These are phyloP conservation scores for Cephus nigrinus DNA, from an alignment of 2,888 invertebrate species.

Conservation along the genomic window DNA sequence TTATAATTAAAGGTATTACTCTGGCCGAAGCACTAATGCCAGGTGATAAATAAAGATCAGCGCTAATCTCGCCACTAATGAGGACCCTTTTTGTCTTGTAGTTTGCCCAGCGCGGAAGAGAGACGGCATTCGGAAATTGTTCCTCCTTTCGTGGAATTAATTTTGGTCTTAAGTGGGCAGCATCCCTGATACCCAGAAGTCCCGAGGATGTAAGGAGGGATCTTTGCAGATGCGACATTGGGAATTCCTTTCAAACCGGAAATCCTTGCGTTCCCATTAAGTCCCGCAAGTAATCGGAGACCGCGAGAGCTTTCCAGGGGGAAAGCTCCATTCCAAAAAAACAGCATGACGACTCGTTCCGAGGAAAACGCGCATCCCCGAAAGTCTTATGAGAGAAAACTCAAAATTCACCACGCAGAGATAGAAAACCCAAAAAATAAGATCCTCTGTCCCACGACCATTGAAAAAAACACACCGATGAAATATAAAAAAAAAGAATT, in stretches of 20 bases:
- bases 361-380: too few species aligned
- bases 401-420: too few species aligned
- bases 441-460: too few species aligned
- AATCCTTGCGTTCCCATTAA: neutral
- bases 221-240: neutral
- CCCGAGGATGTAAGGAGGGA: neutral
- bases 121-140: slow-evolving; percentile 1
- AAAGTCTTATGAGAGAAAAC: too few species aligned
- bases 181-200: neutral
- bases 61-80: slow-evolving; percentile 35
- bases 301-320: neutral
- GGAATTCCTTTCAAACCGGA: neutral
- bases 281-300: neutral
- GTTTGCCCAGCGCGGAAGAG: neutral
- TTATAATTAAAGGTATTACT: slow-evolving; percentile 35
- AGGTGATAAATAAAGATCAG: slow-evolving; percentile 45
- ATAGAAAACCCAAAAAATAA: too few species aligned
- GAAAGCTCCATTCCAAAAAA: neutral
- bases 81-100: slow-evolving; percentile 24
- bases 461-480: too few species aligned
- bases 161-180: neutral
- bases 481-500: too few species aligned
- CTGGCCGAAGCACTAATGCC: slow-evolving; percentile 17
- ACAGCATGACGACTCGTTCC: too few species aligned
- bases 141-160: neutral